A percentile compares a stretch with the other conserved stretches of the same genome.
Evolutionary conservation across 2,113 vertebrate genomes (phyloP).

Genomic region (Oreochromis spilurus): DNA sequence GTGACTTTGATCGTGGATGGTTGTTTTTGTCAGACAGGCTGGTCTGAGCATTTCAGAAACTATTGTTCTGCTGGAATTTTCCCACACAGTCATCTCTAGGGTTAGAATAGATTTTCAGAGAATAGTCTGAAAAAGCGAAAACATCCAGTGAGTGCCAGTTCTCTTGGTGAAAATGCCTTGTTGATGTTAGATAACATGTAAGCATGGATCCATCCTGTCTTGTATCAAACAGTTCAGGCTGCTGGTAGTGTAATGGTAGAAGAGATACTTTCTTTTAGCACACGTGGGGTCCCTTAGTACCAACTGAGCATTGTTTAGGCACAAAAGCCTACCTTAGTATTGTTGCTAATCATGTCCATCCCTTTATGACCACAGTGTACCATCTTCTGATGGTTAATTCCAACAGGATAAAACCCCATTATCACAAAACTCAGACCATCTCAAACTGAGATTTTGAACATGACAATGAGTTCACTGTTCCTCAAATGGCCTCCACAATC

Average conservation of each 20-base stretch:
- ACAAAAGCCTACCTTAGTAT: background rate
- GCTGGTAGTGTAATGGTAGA: background rate
- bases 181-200: background rate
- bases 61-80: background rate
- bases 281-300: background rate
- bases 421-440: background rate
- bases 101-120: background rate
- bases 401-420: background rate
- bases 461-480: background rate
- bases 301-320: background rate
- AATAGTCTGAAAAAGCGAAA: background rate
- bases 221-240: background rate
- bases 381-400: background rate
- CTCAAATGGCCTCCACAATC: background rate
- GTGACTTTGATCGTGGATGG: background rate
- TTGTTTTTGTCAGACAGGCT: background rate
- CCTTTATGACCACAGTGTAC: background rate
- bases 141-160: background rate
- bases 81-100: background rate
- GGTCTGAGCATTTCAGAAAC: background rate
- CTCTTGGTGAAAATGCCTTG: background rate
- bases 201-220: background rate
- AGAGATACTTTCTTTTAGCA: background rate
- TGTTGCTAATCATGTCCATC: background rate
- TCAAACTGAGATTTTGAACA: background rate